Evolutionary conservation across 2,113 vertebrate genomes (phyloP), one percentile per base, ranked within the genome.

Genomic region (Aleadryas rufinucha): DNA sequence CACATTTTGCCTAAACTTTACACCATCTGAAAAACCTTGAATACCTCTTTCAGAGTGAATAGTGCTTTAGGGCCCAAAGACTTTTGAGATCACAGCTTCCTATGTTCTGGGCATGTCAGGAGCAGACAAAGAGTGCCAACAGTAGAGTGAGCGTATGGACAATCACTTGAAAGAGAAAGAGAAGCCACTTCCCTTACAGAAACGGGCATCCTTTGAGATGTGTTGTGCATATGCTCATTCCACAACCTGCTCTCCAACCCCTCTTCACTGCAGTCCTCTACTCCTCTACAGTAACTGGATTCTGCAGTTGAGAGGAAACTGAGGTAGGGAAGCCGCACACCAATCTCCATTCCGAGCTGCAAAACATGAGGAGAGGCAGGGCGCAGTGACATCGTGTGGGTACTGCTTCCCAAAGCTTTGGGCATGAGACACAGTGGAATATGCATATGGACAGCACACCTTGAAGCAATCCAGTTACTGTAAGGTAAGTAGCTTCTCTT

Each of bases 181-280:
- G 84, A 87, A 97, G 92, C 82, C 85, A 85, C 95, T 79, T 87
- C 57, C 96, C 92, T 93, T 95, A 93, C 95, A 94, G 92, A 89
- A 79, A 59, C 87, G 79, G 95, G 90, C 5, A 0, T 95, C 88
- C 95, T 96, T 95, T 91, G 92, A 95, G 95, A 87, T 94, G 96
- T 91, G 95, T 94, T 93, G 90, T 93, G 78, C 92, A 82, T 94
- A 94, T 95, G 94, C 95, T 96, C 78, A 82, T 96, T 97, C 95
- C 95, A 93, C 94, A 84, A 60, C 78, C 92, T 90, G 92, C 96
- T 93, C 82, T 89, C 90, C 95, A 94, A 61, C 94, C 87, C 95
- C 93, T 94, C 96, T 96, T 97, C 93, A 93, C 96, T 97, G 96
- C 95, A 94, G 96, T 94, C 93, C 94, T 95, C 96, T 96, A 28